Base-by-base conservation (phyloP, 2,113 vertebrate genomes). In the Microtus pennsylvanicus region DNA sequence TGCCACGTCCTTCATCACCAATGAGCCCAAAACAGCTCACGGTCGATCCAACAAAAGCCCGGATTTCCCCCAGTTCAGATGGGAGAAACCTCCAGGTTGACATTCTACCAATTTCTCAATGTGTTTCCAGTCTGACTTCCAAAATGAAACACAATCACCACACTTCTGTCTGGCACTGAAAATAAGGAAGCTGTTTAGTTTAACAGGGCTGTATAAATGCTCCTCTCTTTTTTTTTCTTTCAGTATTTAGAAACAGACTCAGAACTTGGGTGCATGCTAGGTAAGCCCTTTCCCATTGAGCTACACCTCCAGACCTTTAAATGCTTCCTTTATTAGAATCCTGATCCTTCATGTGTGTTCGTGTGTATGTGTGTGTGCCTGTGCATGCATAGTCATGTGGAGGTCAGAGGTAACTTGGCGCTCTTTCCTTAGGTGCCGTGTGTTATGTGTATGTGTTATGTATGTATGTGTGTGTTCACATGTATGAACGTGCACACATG, bases 131-230 rank as follows among this genome's bases (percentile, higher is more conserved):
- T 16, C 65, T 96, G 58, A 47, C 42, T 33, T 94, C 91, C 70
- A 90, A 91, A 95, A 97, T 90, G n/a, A 83, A 90, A 95, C 61
- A 88, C 94, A 96, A 87, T 92, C 96, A 92, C 55, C 89, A 88
- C 16, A 90, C 63, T 94, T 86, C 78, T 55, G 75, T 9, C 55
- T 74, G 16, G 55, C 47, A 78, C 67, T 63, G 26, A 50, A 72
- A 92, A 90, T 61, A 52, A 86, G 50, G 78, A 91, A 4, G 85
- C 52, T 92, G 80, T 67, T 87, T 78, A 85, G 65, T 82, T 81
- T 47, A 81, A 88, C 17, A 24, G 38, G 78, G 1, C 1, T 3
- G 7, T 42, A 75, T 16, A 61, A 61, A 33, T 22, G 10, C 42
- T 89, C 89, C 70, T 8, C 3, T 4, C 22, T 26, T 58, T 58